phyloP scores from a whole-genome alignment of 2,113 vertebrate genomes.

The Mustela lutreola region DNA sequence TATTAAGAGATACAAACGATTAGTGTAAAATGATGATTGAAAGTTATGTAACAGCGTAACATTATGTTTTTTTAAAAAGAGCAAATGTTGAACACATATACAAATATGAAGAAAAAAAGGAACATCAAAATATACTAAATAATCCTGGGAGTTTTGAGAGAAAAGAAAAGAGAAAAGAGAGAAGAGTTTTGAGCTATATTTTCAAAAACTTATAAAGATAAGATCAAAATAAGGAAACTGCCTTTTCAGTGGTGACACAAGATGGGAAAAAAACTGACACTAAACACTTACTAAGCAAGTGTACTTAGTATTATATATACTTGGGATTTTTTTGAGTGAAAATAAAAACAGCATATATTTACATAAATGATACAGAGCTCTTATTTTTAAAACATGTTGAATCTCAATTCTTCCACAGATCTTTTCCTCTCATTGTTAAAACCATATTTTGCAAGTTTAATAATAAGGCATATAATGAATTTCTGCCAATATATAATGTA shows the following conservation, averaged over 20 bases:
- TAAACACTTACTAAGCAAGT: background rate
- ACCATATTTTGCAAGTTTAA: background rate
- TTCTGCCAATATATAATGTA: background rate
- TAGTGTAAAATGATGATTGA: background rate
- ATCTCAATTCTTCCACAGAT: background rate
- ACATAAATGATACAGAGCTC: background rate
- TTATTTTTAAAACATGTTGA: slow-evolving; percentile 10
- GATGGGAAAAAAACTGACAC: background rate
- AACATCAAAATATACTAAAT: slow-evolving; percentile 11
- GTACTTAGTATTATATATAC: background rate
- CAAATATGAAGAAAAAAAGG: background rate
- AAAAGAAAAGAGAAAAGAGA: no score
- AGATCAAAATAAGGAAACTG: background rate
- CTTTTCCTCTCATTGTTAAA: background rate
- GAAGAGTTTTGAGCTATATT: background rate
- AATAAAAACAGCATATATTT: slow-evolving; percentile 5
- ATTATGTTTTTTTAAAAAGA: background rate
- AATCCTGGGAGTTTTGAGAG: background rate
- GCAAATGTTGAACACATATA: background rate
- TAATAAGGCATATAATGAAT: background rate
- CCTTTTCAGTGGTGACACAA: background rate
- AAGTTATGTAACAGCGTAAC: background rate
- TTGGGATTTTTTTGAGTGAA: background rate
- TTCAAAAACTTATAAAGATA: background rate
- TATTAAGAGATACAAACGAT: background rate